Conservation (phyloP, 2,797 vertebrate genomes). For the Betta splendens region DNA sequence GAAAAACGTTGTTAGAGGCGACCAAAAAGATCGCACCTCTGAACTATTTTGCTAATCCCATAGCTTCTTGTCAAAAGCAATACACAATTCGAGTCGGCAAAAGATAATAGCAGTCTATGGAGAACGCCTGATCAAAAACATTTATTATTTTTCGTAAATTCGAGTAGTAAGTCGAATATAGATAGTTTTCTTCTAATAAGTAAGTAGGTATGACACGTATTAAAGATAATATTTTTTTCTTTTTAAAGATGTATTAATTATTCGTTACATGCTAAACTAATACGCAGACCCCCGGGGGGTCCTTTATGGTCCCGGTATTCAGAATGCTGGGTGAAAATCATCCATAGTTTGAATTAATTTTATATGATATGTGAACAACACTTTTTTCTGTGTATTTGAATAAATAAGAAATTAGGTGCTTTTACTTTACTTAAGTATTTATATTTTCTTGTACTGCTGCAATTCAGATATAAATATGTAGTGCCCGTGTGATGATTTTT, state of each 20-base stretch:
- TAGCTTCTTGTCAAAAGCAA: slow-evolving; percentile 53
- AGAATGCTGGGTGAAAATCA: neutral
- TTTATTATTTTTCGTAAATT: neutral
- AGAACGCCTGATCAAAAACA: slow-evolving; percentile 62
- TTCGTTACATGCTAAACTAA: too few species aligned
- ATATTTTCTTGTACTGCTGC: neutral
- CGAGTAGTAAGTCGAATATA: fast-evolving
- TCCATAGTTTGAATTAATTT: neutral
- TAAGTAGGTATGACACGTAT: fast-evolving
- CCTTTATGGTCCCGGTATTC: slow-evolving; percentile 14
- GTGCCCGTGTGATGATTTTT: too few species aligned
- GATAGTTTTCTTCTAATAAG: neutral
- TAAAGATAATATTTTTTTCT: fast-evolving
- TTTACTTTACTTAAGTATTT: neutral
- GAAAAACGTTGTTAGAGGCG: slow-evolving; percentile 33
- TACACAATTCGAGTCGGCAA: slow-evolving; percentile 45
- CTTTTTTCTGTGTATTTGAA: neutral
- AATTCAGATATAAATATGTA: too few species aligned
- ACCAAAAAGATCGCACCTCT: slow-evolving; percentile 33
- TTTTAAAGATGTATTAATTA: neutral
- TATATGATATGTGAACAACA: neutral
- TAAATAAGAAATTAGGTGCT: neutral
- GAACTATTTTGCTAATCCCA: slow-evolving; percentile 67
- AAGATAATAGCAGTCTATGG: slow-evolving; percentile 47
- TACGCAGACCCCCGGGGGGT: slow-evolving; percentile 7